phyloP scores from a whole-genome alignment of 1,140 invertebrate species.

The Ooceraea biroi region DNA sequence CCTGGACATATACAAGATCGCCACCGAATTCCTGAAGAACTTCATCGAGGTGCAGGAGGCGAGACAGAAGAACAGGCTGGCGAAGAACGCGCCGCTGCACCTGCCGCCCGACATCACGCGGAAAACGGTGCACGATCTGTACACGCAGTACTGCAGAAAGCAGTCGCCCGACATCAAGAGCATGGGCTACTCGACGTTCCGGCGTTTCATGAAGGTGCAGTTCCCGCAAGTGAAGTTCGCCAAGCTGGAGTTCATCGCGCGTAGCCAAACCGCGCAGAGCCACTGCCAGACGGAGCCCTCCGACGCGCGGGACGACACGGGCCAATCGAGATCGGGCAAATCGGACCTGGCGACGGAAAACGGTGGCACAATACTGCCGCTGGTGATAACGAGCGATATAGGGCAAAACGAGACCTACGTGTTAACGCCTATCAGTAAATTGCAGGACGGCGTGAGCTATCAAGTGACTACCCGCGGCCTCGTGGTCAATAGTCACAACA shows the following conservation, averaged over 20 bases:
- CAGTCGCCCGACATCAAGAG: slow-evolving; percentile 89
- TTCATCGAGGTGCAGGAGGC: slow-evolving; percentile 89
- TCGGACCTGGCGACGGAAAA: slow-evolving; percentile 68
- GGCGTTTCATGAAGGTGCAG: slow-evolving; percentile 93
- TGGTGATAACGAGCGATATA: slow-evolving; percentile 74
- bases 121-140: slow-evolving; percentile 91
- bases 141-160: slow-evolving; percentile 90
- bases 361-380: slow-evolving; percentile 70
- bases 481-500: slow-evolving; percentile 72
- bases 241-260: slow-evolving; percentile 88
- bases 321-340: slow-evolving; percentile 83
- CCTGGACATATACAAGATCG: slow-evolving; percentile 92
- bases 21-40: slow-evolving; percentile 91
- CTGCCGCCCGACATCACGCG: slow-evolving; percentile 90
- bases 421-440: slow-evolving; percentile 76
- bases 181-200: slow-evolving; percentile 93
- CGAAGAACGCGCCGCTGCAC: slow-evolving; percentile 87
- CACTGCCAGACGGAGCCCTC: slow-evolving; percentile 76
- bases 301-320: slow-evolving; percentile 75
- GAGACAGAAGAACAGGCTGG: slow-evolving; percentile 80
- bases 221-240: slow-evolving; percentile 92
- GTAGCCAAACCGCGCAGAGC: slow-evolving; percentile 85
- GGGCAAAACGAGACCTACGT: slow-evolving; percentile 76
- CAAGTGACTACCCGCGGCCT: slow-evolving; percentile 75
- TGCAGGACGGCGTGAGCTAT: slow-evolving; percentile 74